Evolutionary conservation across 1,140 invertebrate species (phyloP).

Genomic region (Xylocopa sonorina): DNA sequence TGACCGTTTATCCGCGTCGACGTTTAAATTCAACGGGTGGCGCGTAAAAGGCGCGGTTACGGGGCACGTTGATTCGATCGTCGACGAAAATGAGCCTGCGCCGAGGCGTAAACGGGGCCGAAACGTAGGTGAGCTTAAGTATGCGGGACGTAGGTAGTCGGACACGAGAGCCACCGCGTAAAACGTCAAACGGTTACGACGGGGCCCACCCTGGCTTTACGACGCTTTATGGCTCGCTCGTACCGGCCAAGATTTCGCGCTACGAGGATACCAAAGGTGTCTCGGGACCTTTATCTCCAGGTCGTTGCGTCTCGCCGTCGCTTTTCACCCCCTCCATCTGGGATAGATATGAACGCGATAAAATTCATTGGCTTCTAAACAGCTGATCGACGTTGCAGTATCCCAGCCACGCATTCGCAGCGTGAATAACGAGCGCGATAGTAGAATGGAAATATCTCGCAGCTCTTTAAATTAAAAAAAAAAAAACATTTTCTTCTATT

Average conservation of each 20-base stretch:
- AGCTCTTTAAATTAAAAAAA: too few relatives aligned
- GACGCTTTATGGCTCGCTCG: constrained; percentile 54
- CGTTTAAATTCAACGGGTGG: constrained; percentile 8
- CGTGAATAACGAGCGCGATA: neutral
- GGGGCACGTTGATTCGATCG: constrained; percentile 32
- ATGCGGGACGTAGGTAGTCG: constrained; percentile 22
- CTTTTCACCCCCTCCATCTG: constrained; percentile 1
- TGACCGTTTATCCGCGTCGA: neutral
- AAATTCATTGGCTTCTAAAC: constrained; percentile 66
- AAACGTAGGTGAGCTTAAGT: constrained; percentile 32
- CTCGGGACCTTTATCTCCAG: constrained; percentile 50
- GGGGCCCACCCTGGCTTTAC: constrained; percentile 36
- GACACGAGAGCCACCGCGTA: constrained; percentile 30
- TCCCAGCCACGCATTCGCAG: neutral
- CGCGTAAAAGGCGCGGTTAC: constrained; percentile 20
- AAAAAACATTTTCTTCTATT: too few relatives aligned
- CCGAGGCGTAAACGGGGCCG: neutral
- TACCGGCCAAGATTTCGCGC: constrained; percentile 55
- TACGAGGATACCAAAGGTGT: constrained; percentile 43
- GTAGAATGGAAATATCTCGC: too few relatives aligned
- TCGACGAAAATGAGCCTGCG: constrained; percentile 6
- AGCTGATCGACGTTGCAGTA: neutral
- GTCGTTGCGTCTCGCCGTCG: constrained; percentile 2
- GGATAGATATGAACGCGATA: constrained; percentile 67
- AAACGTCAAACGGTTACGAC: constrained; percentile 60